Conservation (phyloP, 2,113 vertebrate genomes). For the Coregonus clupeaformis region DNA sequence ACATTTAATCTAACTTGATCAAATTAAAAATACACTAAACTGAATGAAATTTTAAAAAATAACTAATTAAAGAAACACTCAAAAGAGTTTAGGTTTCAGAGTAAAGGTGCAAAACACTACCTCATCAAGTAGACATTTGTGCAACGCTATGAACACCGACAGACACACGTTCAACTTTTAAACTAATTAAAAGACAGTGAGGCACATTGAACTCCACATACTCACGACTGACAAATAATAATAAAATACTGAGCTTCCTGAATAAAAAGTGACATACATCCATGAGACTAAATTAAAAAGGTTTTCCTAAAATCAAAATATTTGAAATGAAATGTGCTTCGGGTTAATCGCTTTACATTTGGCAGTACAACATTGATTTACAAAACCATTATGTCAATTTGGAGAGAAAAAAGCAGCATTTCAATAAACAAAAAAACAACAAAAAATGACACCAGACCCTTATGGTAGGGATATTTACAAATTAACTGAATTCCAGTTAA, state of each 20-base stretch:
- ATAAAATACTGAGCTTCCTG: neutral
- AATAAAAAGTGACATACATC: neutral
- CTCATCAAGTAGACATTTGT: conserved; percentile 1
- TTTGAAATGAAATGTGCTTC: conserved; percentile 17
- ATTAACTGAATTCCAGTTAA: conserved; percentile 71
- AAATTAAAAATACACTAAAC: too few relatives aligned
- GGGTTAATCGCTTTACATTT: conserved; percentile 45
- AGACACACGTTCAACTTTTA: neutral
- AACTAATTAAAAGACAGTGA: too few relatives aligned
- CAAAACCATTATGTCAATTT: neutral
- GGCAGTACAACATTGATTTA: conserved; percentile 15
- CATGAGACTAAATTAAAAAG: neutral
- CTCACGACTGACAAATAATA: neutral
- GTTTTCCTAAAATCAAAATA: conserved; percentile 10
- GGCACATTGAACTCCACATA: too few relatives aligned
- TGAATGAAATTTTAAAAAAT: too few relatives aligned
- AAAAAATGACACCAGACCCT: conserved; percentile 37
- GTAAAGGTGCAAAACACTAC: neutral
- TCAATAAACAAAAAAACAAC: conserved; percentile 41
- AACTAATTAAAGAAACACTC: too few relatives aligned
- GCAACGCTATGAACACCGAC: neutral
- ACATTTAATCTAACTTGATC: neutral
- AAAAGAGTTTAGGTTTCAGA: too few relatives aligned
- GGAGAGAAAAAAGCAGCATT: neutral
- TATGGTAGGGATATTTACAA: conserved; percentile 39